Percentiles rank a stretch among this genome's conserved stretches.
Evolutionary conservation across 2,113 vertebrate species (phyloP).

Genomic region (Albula goreensis): DNA sequence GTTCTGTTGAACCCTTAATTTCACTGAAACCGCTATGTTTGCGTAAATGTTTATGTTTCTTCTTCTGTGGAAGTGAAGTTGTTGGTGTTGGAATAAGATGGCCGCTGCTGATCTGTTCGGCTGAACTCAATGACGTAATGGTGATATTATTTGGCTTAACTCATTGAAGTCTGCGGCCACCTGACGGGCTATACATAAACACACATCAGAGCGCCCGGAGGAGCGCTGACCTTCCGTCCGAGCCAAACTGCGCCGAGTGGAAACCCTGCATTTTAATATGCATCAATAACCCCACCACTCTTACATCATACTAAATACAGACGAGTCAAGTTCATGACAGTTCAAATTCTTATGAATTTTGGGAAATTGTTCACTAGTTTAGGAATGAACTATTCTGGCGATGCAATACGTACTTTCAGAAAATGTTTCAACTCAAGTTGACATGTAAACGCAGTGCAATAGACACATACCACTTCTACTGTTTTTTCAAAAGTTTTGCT

Average conservation of each 20-base stretch:
- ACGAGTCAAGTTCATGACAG: too few relatives aligned
- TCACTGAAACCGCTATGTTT: neutral
- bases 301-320: neutral
- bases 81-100: slow-evolving; percentile 73
- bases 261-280: neutral
- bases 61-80: slow-evolving; percentile 62
- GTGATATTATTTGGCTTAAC: slow-evolving; percentile 39
- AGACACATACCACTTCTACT: neutral
- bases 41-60: slow-evolving; percentile 7
- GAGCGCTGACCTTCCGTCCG: neutral
- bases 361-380: neutral
- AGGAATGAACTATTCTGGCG: too few relatives aligned
- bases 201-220: neutral
- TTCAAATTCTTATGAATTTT: too few relatives aligned
- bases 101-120: slow-evolving; percentile 65
- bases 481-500: neutral
- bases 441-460: neutral
- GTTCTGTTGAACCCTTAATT: neutral
- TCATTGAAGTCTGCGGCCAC: slow-evolving; percentile 1
- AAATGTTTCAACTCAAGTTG: neutral
- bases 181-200: neutral
- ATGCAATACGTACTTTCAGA: neutral
- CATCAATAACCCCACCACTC: neutral
- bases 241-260: too few relatives aligned
- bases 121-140: slow-evolving; percentile 68